These are phyloP conservation scores for Oreochromis aureus DNA, from an alignment of 2,113 vertebrate genomes.

Conservation along the genomic window DNA sequence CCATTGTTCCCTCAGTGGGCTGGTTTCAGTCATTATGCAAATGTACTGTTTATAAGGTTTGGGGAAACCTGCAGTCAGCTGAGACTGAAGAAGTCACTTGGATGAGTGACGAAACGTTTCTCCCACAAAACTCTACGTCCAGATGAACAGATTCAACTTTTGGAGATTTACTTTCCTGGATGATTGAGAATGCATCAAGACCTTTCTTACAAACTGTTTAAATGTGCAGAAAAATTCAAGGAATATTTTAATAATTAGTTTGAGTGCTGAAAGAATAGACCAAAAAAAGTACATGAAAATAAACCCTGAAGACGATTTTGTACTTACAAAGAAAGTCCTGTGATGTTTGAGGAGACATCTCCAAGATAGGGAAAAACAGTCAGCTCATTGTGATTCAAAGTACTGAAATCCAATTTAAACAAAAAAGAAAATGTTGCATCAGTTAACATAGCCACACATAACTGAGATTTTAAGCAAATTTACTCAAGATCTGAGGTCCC, in stretches of 20 bases:
- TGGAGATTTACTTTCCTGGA: no score
- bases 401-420: slow-evolving; percentile 66
- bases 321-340: slow-evolving; percentile 90
- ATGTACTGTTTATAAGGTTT: no score
- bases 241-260: not conserved
- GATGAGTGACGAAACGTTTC: no score
- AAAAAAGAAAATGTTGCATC: not conserved
- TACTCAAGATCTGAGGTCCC: not conserved
- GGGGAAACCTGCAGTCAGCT: no score
- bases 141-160: no score
- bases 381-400: slow-evolving; percentile 94
- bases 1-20: no score
- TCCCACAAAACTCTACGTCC: no score
- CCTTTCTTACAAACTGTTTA: not conserved
- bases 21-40: no score
- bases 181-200: no score
- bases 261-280: not conserved
- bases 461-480: not conserved
- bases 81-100: no score
- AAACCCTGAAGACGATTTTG: not conserved
- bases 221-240: not conserved
- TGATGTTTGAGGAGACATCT: slow-evolving; percentile 85
- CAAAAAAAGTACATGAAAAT: not conserved
- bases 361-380: slow-evolving; percentile 85
- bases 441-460: not conserved